Conservation (phyloP, 2,797 vertebrate species). For the Taeniopygia guttata region DNA sequence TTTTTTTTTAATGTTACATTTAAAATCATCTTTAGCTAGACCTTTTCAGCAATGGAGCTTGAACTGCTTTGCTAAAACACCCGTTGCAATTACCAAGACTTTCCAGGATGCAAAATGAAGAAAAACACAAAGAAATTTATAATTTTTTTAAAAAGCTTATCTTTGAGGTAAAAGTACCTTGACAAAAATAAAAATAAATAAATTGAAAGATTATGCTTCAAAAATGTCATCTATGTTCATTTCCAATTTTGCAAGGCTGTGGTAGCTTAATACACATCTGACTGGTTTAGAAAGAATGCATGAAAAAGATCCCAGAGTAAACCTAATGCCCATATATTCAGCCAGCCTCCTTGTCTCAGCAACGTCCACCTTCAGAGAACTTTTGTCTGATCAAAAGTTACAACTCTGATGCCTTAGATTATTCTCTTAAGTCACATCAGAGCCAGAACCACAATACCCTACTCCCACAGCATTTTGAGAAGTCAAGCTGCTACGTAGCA, state of each 20-base stretch:
- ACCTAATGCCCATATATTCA: neutral
- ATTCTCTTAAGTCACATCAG: neutral
- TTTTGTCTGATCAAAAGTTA: neutral
- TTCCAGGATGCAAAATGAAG: neutral
- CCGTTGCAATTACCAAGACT: neutral
- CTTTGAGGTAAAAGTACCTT: neutral
- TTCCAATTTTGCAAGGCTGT: neutral
- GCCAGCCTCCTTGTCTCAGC: neutral
- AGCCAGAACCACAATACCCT: neutral
- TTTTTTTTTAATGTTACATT: neutral
- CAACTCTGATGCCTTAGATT: neutral
- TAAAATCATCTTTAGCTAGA: neutral
- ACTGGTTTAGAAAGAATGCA: neutral
- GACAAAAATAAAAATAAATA: neutral
- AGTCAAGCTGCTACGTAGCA: neutral
- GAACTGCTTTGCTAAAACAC: neutral
- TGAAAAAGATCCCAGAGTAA: neutral
- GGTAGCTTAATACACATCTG: neutral
- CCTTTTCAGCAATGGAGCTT: neutral
- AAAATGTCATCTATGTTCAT: neutral
- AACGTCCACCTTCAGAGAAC: neutral
- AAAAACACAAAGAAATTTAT: neutral
- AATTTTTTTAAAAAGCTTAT: neutral
- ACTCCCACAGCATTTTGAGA: neutral
- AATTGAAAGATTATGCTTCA: neutral